phyloP scores from a whole-genome alignment of 2,888 invertebrate genomes.

The Aspidiotus rigidus region DNA sequence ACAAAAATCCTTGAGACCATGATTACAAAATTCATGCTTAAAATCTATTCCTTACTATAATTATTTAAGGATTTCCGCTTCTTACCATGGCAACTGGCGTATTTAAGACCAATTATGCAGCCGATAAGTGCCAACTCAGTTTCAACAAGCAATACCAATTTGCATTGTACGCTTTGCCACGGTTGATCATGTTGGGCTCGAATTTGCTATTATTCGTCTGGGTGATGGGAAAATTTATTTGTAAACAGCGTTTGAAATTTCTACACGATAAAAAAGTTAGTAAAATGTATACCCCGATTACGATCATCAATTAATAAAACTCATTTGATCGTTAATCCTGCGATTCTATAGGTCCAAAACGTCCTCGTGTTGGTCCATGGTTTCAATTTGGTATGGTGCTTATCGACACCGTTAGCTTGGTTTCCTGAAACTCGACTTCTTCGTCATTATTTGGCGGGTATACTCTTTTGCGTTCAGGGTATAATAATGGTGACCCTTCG shows the following conservation, averaged over 20 bases:
- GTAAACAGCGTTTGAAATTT: conserved; percentile 15
- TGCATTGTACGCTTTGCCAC: conserved; percentile 10
- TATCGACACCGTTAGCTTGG: conserved; percentile 7
- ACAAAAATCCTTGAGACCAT: no score
- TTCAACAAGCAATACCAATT: neutral
- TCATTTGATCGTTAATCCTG: neutral
- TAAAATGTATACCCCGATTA: neutral
- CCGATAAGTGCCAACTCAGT: neutral
- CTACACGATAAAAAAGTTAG: conserved; percentile 18
- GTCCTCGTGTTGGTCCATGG: conserved; percentile 12
- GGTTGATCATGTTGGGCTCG: conserved; percentile 6
- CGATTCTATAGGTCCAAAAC: neutral
- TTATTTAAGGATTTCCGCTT: neutral
- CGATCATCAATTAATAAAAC: neutral
- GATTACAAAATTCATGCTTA: no score
- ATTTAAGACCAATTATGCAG: neutral
- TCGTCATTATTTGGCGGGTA: neutral
- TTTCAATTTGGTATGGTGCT: conserved; percentile 19
- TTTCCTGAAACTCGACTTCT: conserved; percentile 7
- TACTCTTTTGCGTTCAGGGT: conserved; percentile 11
- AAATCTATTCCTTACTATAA: no score
- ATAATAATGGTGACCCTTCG: conserved; percentile 16
- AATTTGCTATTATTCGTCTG: conserved; percentile 12
- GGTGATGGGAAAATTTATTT: conserved; percentile 17
- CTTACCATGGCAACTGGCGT: neutral